Conservation (phyloP, 1,140 invertebrate species). For the Philopotamus ludificatus region DNA sequence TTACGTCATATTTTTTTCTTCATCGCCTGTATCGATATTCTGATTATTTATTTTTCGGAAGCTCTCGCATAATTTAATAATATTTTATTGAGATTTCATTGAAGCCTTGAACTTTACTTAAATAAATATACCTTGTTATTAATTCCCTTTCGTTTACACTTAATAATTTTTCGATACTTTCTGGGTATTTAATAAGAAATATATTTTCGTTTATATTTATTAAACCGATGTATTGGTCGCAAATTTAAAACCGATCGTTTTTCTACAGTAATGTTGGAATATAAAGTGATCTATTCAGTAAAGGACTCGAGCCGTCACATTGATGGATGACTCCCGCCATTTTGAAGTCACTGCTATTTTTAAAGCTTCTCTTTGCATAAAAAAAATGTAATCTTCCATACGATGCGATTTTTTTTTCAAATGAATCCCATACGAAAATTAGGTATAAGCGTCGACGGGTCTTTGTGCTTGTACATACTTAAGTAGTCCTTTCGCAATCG, state of each 20-base stretch:
- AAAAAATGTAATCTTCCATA: too few species aligned
- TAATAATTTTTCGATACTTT: background rate
- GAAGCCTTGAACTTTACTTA: too few species aligned
- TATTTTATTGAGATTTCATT: too few species aligned
- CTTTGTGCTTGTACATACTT: constrained; percentile 1
- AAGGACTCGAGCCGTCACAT: constrained; percentile 26
- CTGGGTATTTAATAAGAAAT: background rate
- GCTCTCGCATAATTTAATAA: too few species aligned
- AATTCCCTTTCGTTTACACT: too few species aligned
- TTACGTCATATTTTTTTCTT: background rate
- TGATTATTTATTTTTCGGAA: background rate
- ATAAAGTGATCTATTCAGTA: constrained; percentile 9
- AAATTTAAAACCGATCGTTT: background rate
- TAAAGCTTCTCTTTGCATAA: too few species aligned
- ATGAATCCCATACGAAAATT: too few species aligned
- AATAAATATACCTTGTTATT: too few species aligned
- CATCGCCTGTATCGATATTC: background rate
- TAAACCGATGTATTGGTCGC: background rate
- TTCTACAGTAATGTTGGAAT: constrained; percentile 14
- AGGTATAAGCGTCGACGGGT: too few species aligned
- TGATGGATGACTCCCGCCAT: constrained; percentile 38
- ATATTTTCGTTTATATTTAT: background rate
- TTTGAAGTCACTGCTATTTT: constrained; percentile 5
- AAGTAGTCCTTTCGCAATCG: constrained; percentile 23
- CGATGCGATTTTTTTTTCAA: too few species aligned